Evolutionary conservation across 1,140 invertebrate genomes (phyloP), one percentile per base, ranked within the genome.

Genomic region (Cydia fagiglandana): DNA sequence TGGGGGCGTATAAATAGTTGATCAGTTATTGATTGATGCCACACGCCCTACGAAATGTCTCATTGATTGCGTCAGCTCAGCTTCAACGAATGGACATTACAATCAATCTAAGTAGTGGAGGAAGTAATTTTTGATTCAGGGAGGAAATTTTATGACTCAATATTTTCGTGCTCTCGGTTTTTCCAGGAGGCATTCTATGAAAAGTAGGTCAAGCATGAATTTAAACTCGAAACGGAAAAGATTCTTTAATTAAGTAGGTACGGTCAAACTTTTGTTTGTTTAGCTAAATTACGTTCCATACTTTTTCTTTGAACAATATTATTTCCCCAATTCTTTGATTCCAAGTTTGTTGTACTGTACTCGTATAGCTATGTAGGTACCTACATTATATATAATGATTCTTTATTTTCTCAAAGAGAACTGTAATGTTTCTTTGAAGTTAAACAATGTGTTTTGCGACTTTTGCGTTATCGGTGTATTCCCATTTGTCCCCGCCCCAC

Each of bases 1-100:
- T 70, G 38, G 66, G 30, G 28, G n/a, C 66, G 56, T 70, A 70
- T 70, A 17, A 70, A 70, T 70, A 70, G 66, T 70, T 70, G 30
- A 70, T 70, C 17, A 70, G 66, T 70, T 70, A 70, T 70, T 70
- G 66, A 70, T 70, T 70, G 38, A 70, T 45, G 30, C 30, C 38
- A 66, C 64, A 70, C 66, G 66, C 45, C 56, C 20, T 10, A 61
- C 56, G 17, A 70, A 70, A 45, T 38, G 66, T 70, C 13, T 70
- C 66, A 70, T 45, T 70, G 66, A 41, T 41, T 45, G n/a, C 66
- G 66, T 70, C 66, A 70, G 64, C 13, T 34, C 15, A 10, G n/a
- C 0, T 24, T 24, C 24, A 24, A 24, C 38, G 38, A 15, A 34
- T 24, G n/a, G 9, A 70, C 38, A 41, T 17, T n/a, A 41, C 28